Evolutionary conservation across 2,888 invertebrate genomes (phyloP).

Genomic region (Stenoptilia bipunctidactyla): DNA sequence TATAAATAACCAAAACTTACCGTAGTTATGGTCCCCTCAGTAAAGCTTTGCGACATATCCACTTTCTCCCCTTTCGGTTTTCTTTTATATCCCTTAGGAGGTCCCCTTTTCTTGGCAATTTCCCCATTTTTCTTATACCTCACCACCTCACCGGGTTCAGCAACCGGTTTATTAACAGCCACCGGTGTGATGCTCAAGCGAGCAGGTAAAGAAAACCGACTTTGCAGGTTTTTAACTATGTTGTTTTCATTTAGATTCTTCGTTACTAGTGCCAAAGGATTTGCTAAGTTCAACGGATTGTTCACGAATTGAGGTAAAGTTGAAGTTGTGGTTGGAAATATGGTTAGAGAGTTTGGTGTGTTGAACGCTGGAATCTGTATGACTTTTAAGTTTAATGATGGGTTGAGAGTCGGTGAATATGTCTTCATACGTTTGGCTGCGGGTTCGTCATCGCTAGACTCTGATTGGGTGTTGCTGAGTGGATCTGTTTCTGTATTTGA

Average conservation of each 20-base stretch:
- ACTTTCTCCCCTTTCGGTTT: constrained; percentile 43
- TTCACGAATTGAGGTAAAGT: constrained; percentile 53
- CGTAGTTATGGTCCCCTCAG: constrained; percentile 35
- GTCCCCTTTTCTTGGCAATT: constrained; percentile 54
- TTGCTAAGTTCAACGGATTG: constrained; percentile 53
- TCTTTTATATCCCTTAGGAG: constrained; percentile 57
- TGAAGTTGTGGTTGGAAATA: constrained; percentile 34
- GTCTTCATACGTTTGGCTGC: constrained; percentile 39
- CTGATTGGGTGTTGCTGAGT: constrained; percentile 27
- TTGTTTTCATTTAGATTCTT: constrained; percentile 23
- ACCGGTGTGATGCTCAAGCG: constrained; percentile 52
- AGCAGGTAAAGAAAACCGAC: constrained; percentile 43
- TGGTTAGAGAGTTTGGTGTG: constrained; percentile 41
- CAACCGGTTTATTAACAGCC: constrained; percentile 17
- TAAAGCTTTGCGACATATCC: constrained; percentile 41
- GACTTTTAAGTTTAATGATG: constrained; percentile 50
- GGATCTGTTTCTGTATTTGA: constrained; percentile 33
- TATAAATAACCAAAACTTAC: too few species aligned
- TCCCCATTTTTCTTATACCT: constrained; percentile 63
- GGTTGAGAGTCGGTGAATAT: constrained; percentile 20
- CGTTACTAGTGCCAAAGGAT: constrained; percentile 40
- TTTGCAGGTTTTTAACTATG: constrained; percentile 46
- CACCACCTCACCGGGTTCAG: constrained; percentile 36
- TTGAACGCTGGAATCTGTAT: constrained; percentile 55
- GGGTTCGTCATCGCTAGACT: constrained; percentile 54